Conservation (phyloP, 2,113 vertebrate species). For the Paramisgurnus dabryanus region DNA sequence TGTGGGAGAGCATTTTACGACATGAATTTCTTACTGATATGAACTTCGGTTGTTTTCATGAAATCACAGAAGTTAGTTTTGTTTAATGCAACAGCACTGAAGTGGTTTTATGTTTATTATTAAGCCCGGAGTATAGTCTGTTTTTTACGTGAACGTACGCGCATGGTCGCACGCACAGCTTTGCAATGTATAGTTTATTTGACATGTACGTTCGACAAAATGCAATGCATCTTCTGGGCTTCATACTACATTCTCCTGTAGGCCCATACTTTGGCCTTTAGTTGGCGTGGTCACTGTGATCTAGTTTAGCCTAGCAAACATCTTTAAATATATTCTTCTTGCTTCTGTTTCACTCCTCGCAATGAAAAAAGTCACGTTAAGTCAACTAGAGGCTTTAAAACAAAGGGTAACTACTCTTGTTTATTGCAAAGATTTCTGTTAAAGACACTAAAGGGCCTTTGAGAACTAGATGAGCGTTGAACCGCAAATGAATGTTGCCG, state of each 20-base stretch:
- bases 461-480: slow-evolving; percentile 6
- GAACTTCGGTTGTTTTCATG: neutral
- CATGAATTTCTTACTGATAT: neutral
- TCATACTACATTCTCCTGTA: no score
- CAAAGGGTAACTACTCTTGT: slow-evolving; percentile 41
- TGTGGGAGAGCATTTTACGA: neutral
- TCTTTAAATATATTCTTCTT: slow-evolving; percentile 40
- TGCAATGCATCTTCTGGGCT: no score
- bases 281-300: slow-evolving; percentile 21
- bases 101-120: neutral
- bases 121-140: no score
- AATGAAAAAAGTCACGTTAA: slow-evolving; percentile 40
- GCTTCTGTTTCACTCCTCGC: slow-evolving; percentile 41
- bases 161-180: no score
- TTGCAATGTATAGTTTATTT: no score
- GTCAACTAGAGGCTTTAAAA: slow-evolving; percentile 44
- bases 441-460: neutral
- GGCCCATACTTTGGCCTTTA: no score
- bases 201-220: no score
- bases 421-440: slow-evolving; percentile 34
- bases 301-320: neutral
- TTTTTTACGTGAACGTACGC: no score
- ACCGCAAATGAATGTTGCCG: slow-evolving; percentile 33
- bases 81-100: neutral
- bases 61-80: slow-evolving; percentile 24